phyloP scores from a whole-genome alignment of 2,797 vertebrate genomes.

The Pseudopleuronectes americanus region DNA sequence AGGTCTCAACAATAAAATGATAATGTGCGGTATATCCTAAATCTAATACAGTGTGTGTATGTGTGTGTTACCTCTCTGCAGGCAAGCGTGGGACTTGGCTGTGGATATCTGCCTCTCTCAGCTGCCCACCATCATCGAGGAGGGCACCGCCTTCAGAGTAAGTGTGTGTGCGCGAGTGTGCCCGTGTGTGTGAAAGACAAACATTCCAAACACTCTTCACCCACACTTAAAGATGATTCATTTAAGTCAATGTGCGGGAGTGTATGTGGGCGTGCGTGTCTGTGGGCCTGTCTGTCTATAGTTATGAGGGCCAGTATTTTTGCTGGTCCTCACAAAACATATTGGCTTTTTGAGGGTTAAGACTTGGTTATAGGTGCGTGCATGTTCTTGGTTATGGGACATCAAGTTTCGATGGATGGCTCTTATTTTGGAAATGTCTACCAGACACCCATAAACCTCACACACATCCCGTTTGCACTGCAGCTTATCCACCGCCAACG shows the following conservation, averaged over 20 bases:
- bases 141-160: conserved; percentile 96
- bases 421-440: conserved; percentile 36
- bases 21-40: conserved; percentile 2
- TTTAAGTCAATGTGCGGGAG: background rate
- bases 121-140: conserved; percentile 97
- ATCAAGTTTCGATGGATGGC: conserved; percentile 52
- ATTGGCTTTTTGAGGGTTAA: too few species aligned
- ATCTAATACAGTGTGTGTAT: conserved; percentile 18
- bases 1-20: background rate
- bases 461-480: conserved; percentile 53
- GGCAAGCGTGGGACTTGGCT: conserved; percentile 98
- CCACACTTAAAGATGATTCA: too few species aligned
- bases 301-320: too few species aligned
- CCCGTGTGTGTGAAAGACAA: conserved; percentile 40
- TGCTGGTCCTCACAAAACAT: too few species aligned
- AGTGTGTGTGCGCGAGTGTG: conserved; percentile 63
- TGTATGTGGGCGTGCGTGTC: conserved; percentile 37
- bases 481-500: conserved; percentile 39
- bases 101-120: conserved; percentile 99
- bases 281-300: background rate
- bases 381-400: conserved; percentile 18
- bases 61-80: conserved; percentile 64
- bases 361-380: conserved; percentile 54
- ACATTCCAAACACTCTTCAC: too few species aligned
- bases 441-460: conserved; percentile 42